These are phyloP conservation scores for Danionella cerebrum DNA, from an alignment of 2,113 vertebrate species.

Conservation along the genomic window DNA sequence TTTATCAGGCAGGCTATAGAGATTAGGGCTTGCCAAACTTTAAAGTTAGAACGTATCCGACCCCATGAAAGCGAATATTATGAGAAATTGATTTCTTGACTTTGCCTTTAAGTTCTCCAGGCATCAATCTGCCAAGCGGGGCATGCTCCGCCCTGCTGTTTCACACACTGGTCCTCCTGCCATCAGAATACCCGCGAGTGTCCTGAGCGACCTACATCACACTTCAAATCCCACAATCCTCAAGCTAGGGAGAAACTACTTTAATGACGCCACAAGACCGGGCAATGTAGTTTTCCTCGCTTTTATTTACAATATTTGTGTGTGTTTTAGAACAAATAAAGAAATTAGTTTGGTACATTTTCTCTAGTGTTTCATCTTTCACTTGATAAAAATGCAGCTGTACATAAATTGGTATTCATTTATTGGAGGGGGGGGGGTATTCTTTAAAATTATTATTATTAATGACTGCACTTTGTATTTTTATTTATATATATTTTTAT, in stretches of 20 bases:
- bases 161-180: constrained; percentile 47
- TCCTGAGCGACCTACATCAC: constrained; percentile 35
- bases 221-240: constrained; percentile 55
- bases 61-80: constrained; percentile 30
- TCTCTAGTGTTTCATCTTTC: no score
- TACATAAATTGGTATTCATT: no score
- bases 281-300: constrained; percentile 46
- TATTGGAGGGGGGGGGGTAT: no score
- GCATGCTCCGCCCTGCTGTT: constrained; percentile 47
- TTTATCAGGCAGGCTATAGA: neutral
- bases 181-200: constrained; percentile 44
- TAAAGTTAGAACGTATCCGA: constrained; percentile 33
- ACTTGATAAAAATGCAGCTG: no score
- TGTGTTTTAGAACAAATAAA: no score
- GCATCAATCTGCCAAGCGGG: constrained; percentile 42
- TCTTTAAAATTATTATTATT: no score
- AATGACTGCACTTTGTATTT: no score
- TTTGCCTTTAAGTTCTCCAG: constrained; percentile 55
- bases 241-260: constrained; percentile 23
- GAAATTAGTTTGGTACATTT: no score
- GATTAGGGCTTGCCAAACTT: neutral
- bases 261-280: constrained; percentile 10
- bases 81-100: constrained; percentile 47
- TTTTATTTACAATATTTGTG: neutral
- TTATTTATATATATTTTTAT: no score